phyloP scores from a whole-genome alignment of 2,888 invertebrate species.

The Torymus auratus region DNA sequence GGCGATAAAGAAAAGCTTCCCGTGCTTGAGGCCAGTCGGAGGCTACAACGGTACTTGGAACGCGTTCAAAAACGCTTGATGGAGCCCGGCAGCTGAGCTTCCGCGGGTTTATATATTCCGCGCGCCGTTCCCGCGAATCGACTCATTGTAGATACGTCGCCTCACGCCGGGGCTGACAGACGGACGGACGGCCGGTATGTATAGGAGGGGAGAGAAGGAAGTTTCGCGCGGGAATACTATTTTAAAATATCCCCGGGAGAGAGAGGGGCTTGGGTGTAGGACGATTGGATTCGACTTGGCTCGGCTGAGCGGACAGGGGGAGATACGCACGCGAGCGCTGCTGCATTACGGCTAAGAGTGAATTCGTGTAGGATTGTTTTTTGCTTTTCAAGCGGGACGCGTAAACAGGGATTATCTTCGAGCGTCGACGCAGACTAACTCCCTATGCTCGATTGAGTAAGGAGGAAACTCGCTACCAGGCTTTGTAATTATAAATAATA shows the following conservation, averaged over 20 bases:
- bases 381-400: background rate
- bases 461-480: too few relatives aligned
- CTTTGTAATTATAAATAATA: too few relatives aligned
- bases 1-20: constrained; percentile 61
- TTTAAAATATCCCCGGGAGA: constrained; percentile 33
- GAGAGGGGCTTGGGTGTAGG: background rate
- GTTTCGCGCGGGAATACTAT: constrained; percentile 7
- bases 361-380: constrained; percentile 32
- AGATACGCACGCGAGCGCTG: background rate
- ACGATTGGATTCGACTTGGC: constrained; percentile 39
- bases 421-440: background rate
- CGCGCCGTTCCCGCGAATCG: constrained; percentile 37
- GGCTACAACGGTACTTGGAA: constrained; percentile 70
- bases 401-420: constrained; percentile 4
- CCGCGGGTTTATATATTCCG: background rate
- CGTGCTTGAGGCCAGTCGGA: constrained; percentile 49
- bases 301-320: background rate
- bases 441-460: too few relatives aligned
- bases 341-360: constrained; percentile 41
- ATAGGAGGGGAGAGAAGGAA: constrained; percentile 9
- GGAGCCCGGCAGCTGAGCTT: constrained; percentile 55
- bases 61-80: constrained; percentile 69
- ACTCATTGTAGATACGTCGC: constrained; percentile 47
- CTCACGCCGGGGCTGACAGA: constrained; percentile 26
- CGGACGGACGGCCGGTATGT: too few relatives aligned